Base-by-base conservation (phyloP, 2,797 vertebrate genomes). In the Melanotaenia trifasciata region DNA sequence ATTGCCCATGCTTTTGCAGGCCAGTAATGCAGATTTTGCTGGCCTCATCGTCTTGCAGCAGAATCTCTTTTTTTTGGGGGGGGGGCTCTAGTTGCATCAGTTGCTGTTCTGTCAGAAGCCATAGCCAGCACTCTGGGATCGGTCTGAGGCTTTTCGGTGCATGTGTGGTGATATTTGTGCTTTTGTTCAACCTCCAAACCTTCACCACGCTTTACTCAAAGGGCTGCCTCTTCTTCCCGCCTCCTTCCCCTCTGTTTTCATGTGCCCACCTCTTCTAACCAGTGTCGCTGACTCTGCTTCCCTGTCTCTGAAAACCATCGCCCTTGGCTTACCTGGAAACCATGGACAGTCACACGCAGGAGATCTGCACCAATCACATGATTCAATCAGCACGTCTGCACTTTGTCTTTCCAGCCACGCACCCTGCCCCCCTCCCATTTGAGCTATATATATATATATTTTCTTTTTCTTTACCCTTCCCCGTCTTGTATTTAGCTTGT, bases 331-430 rank as follows among this genome's bases (percentile, higher is more conserved):
- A 6, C 32, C 47, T 43, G 57, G 66, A 74, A 14, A 45, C 66
- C 57, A 38, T 13, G 53, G 51, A 58, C 32, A 33, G 35, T 80
- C 77, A 51, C 11, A 38, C 43, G 73, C 78, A 66, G 81, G 74
- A 78, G 68, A 76, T 72, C 74, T n/a, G 54, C 79, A 73, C 65
- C 67, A 60, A 72, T 87, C 83, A 70, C 64, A 54, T 77, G 74
- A 90, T 81, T 90, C 90, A 93, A 90, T 94, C 92, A 90, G 94
- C 91, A 91, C 93, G 76, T 88, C 91, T 90, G 93, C 94, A 94
- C 94, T 94, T 94, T 94, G 89, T 91, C 89, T 90, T 58, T 85
- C 75, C 79, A 84, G 92, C 90, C 88, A 87, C 86, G 80, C 72
- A 57, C 69, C 72, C 38, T 40, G 38, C 7, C 59, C 68, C 58